Percentiles rank a stretch among this genome's conserved stretches.
Evolutionary conservation across 2,113 vertebrate species (phyloP).

Genomic region (Siniperca chuatsi): DNA sequence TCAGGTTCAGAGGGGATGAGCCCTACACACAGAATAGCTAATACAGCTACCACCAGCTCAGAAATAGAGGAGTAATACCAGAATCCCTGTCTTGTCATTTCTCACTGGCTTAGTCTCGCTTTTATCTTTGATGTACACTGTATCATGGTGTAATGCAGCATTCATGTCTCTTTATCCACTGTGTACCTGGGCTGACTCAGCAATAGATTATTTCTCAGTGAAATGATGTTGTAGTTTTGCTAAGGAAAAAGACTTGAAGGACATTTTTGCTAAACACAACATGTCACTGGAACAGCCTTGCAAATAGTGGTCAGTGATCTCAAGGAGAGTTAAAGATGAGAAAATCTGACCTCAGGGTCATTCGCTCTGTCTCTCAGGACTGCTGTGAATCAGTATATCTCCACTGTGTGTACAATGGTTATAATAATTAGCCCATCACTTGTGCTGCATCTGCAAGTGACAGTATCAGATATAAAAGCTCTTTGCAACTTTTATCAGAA

Average conservation of each 20-base stretch:
- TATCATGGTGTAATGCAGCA: constrained; percentile 56
- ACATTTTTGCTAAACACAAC: constrained; percentile 2
- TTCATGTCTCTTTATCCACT: constrained; percentile 65
- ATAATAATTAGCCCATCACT: constrained; percentile 21
- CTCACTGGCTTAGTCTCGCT: constrained; percentile 66
- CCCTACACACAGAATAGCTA: constrained; percentile 68
- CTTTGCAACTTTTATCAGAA: constrained; percentile 57
- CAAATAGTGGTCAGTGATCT: not conserved
- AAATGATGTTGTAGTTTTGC: constrained; percentile 24
- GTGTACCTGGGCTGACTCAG: constrained; percentile 65
- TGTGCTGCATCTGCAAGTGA: constrained; percentile 29
- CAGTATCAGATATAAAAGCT: constrained; percentile 60
- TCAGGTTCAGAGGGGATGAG: constrained; percentile 57
- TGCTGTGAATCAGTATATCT: not conserved
- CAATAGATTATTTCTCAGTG: constrained; percentile 35
- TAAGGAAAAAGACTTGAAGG: constrained; percentile 5
- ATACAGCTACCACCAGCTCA: constrained; percentile 53
- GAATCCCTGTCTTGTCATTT: constrained; percentile 67
- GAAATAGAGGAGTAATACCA: constrained; percentile 47
- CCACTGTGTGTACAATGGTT: not conserved
- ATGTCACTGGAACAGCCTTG: not conserved
- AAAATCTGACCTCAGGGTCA: not conserved
- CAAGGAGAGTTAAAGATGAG: not conserved
- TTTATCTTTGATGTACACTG: constrained; percentile 65
- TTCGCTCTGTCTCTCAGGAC: not conserved